phyloP scores from a whole-genome alignment of 1,140 invertebrate species.

The Diorhabda sublineata region DNA sequence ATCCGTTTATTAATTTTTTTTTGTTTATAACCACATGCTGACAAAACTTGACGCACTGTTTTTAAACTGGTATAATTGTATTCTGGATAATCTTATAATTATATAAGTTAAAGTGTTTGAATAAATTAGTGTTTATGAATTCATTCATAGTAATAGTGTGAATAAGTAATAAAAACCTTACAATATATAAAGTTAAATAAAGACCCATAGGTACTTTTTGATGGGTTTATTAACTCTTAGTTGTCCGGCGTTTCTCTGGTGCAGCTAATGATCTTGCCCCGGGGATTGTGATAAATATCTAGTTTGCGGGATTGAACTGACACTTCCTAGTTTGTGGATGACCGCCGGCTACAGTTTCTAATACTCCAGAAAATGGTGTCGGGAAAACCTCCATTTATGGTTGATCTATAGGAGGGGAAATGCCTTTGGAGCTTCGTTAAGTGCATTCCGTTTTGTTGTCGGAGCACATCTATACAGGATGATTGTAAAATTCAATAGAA shows the following conservation, averaged over 20 bases:
- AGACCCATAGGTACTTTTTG: slow-evolving; percentile 25
- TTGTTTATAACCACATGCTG: too few relatives aligned
- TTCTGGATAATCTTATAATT: too few relatives aligned
- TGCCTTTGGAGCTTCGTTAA: slow-evolving; percentile 9
- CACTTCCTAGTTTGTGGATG: slow-evolving; percentile 34
- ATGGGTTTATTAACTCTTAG: slow-evolving; percentile 31
- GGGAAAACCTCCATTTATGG: slow-evolving; percentile 16
- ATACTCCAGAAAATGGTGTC: slow-evolving; percentile 22
- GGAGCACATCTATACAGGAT: too few relatives aligned
- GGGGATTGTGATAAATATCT: slow-evolving; percentile 34
- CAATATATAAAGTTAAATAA: slow-evolving; percentile 3
- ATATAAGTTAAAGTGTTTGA: too few relatives aligned
- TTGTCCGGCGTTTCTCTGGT: slow-evolving; percentile 19
- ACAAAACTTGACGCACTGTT: too few relatives aligned
- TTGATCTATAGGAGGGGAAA: slow-evolving; percentile 14
- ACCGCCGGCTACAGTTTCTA: slow-evolving; percentile 27
- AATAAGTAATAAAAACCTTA: too few relatives aligned
- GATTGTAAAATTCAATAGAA: too few relatives aligned
- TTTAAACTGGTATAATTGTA: too few relatives aligned
- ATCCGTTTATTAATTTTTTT: too few relatives aligned
- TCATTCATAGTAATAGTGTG: too few relatives aligned
- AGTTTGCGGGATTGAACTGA: slow-evolving; percentile 30
- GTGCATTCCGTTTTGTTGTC: slow-evolving; percentile 5
- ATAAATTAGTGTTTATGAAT: too few relatives aligned
- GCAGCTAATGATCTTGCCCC: slow-evolving; percentile 27